phyloP scores from a whole-genome alignment of 2,113 vertebrate species.

The Calypte anna region DNA sequence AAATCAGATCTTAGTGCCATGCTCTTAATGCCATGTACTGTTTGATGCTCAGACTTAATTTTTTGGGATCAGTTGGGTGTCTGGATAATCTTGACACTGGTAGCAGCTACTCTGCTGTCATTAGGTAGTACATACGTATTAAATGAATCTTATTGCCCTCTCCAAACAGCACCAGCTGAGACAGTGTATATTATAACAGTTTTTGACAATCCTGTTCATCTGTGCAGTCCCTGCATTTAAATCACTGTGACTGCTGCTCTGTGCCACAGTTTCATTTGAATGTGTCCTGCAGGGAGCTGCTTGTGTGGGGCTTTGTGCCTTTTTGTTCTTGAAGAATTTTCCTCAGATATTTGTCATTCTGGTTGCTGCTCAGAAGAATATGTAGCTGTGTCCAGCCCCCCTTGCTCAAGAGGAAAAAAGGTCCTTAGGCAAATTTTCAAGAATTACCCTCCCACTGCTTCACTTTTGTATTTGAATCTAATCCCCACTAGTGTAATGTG shows the following conservation, averaged over 20 bases:
- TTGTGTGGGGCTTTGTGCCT: background rate
- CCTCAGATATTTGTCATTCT: background rate
- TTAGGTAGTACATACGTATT: background rate
- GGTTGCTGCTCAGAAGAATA: background rate
- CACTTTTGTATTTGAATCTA: background rate
- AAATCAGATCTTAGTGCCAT: background rate
- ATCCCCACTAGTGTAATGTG: background rate
- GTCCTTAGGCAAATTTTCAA: background rate
- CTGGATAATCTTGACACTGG: background rate
- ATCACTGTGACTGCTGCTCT: background rate
- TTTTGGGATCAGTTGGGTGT: too few species aligned
- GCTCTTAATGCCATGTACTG: background rate
- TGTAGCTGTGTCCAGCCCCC: background rate
- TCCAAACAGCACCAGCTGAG: background rate
- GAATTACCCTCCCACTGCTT: too few species aligned
- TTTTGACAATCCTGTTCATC: rapidly evolving
- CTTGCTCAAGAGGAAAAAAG: background rate
- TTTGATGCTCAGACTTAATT: background rate
- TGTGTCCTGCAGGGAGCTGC: background rate
- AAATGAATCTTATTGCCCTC: background rate
- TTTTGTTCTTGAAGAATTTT: background rate
- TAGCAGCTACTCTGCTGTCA: background rate
- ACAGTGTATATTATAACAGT: rapidly evolving
- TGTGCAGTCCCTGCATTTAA: background rate
- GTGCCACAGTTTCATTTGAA: background rate